Evolutionary conservation across 2,797 vertebrate genomes (phyloP).

Genomic region (Girardinus metallicus): DNA sequence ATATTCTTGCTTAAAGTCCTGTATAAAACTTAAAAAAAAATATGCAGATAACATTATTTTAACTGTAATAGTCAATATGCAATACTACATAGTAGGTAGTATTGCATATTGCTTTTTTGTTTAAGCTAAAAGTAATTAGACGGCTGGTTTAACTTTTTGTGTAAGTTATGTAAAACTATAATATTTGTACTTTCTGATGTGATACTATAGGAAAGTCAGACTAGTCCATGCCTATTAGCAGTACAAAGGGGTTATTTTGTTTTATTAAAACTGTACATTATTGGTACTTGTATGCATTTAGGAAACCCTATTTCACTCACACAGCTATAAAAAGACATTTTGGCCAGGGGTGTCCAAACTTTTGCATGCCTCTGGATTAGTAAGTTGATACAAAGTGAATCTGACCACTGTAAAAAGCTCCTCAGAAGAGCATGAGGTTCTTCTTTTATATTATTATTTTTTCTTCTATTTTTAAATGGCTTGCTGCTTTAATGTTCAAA

Average conservation of each 20-base stretch:
- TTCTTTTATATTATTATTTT: background rate
- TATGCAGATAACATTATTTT: background rate
- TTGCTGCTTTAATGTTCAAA: slow-evolving; percentile 32
- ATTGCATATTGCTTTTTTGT: background rate
- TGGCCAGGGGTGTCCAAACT: background rate
- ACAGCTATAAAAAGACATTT: background rate
- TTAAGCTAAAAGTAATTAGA: background rate
- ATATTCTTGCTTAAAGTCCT: background rate
- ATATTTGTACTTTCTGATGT: background rate
- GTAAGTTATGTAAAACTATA: background rate
- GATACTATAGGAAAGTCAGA: background rate
- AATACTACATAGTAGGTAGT: background rate
- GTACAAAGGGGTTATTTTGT: background rate
- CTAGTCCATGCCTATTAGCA: background rate
- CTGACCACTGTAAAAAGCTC: background rate
- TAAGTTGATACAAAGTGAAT: slow-evolving; percentile 1
- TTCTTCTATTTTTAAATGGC: slow-evolving; percentile 9
- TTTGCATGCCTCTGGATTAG: background rate
- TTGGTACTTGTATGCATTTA: background rate
- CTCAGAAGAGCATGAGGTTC: background rate
- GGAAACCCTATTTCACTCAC: background rate
- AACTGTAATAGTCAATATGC: background rate
- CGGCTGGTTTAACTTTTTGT: background rate
- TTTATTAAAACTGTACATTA: background rate
- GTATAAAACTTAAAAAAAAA: background rate